These are phyloP conservation scores for Trichonephila clavata DNA, from an alignment of 1,140 invertebrate species.

Conservation along the genomic window DNA sequence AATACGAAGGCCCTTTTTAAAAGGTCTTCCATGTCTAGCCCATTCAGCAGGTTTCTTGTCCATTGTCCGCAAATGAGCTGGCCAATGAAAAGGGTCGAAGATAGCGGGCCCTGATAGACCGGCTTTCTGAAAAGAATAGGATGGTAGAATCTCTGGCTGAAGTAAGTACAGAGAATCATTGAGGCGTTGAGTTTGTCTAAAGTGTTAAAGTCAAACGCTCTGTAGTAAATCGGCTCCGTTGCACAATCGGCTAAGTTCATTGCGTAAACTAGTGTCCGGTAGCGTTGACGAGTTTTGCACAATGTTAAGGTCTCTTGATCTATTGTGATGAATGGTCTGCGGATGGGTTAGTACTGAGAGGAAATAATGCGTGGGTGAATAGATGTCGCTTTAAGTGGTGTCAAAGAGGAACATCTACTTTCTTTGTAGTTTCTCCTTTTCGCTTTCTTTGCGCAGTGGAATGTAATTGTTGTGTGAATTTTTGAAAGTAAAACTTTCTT, in stretches of 20 bases:
- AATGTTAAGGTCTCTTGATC: background rate
- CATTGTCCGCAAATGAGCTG: constrained; percentile 73
- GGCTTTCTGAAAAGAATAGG: constrained; percentile 40
- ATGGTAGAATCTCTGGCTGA: constrained; percentile 1
- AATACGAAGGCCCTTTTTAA: constrained; percentile 33
- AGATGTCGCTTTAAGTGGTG: constrained; percentile 26
- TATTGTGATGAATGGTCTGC: constrained; percentile 2
- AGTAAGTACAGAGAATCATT: constrained; percentile 26
- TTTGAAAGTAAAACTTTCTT: no score
- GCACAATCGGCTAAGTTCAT: constrained; percentile 12
- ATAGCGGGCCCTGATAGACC: constrained; percentile 62
- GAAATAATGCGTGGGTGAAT: background rate
- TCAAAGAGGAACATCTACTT: constrained; percentile 38
- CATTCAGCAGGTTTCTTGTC: constrained; percentile 58
- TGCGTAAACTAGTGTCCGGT: constrained; percentile 1
- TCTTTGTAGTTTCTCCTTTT: background rate
- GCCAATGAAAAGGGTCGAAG: constrained; percentile 44
- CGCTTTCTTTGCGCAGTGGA: background rate
- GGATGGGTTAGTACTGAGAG: constrained; percentile 6
- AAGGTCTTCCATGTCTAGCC: constrained; percentile 56
- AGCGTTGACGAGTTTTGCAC: constrained; percentile 11
- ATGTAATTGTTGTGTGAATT: background rate
- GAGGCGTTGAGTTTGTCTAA: constrained; percentile 65
- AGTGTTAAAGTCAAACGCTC: constrained; percentile 62
- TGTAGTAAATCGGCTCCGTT: constrained; percentile 44